These are phyloP conservation scores for Bombyx mandarina DNA, from an alignment of 1,140 invertebrate species.

Conservation along the genomic window DNA sequence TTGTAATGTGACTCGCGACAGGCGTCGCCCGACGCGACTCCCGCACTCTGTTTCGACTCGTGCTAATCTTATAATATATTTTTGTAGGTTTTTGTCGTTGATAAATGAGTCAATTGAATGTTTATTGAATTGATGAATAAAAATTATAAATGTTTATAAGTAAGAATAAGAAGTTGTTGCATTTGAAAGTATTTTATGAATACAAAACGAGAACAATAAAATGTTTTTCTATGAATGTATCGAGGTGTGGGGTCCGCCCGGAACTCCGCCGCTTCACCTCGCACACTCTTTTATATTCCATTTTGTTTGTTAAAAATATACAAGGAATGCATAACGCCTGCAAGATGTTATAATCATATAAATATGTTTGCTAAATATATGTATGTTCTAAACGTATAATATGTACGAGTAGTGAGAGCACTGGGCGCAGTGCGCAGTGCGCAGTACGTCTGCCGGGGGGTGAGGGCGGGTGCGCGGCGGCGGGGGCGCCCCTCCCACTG, in stretches of 20 bases:
- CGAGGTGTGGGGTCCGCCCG: constrained; percentile 16
- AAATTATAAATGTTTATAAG: constrained; percentile 52
- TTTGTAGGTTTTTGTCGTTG: constrained; percentile 70
- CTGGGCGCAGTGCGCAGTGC: not conserved
- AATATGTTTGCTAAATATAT: no score
- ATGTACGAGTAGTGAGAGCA: not conserved
- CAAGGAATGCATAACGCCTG: no score
- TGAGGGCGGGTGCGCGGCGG: not conserved
- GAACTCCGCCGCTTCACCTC: constrained; percentile 46
- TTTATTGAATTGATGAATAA: constrained; percentile 67
- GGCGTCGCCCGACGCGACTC: not conserved
- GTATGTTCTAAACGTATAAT: not conserved
- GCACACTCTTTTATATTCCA: constrained; percentile 1
- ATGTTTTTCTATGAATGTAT: constrained; percentile 68
- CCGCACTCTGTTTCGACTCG: constrained; percentile 38
- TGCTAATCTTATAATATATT: constrained; percentile 69
- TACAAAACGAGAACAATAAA: constrained; percentile 68
- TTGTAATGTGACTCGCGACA: constrained; percentile 43
- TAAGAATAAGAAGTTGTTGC: constrained; percentile 69
- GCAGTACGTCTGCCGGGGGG: not conserved
- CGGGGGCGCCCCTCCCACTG: constrained; percentile 6
- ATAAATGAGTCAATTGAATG: constrained; percentile 70
- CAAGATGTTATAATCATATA: no score
- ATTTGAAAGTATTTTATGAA: constrained; percentile 70
- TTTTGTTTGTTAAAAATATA: not conserved